Base-by-base conservation (phyloP, 2,888 invertebrate species). In the Dorcus hopei region DNA sequence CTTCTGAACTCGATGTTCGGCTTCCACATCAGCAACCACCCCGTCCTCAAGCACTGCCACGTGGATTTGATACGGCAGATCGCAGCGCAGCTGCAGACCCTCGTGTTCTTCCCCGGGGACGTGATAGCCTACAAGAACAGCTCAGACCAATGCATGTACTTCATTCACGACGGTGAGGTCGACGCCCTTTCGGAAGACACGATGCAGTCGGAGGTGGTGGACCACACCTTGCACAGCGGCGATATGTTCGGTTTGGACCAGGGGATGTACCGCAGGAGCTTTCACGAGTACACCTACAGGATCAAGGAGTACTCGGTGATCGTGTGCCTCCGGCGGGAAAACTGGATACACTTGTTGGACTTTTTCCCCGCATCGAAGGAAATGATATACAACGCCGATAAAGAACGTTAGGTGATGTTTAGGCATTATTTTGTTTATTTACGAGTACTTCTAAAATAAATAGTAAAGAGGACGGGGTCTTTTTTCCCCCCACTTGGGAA, bases 101-200 rank as follows among this genome's bases (percentile, higher is more conserved):
- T 51, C 7, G 60, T 59, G 3, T 69, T 69, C 53, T 70, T 68
- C 51, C 54, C 61, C 9, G 70, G 65, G 0, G 67, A 72, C 43
- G 60, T 60, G n/a, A 65, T 72, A 7, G 62, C 61, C 8, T 68
- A 65, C 48, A 39, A 58, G 6, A 68, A 68, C 1, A 69, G 71
- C 33, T 65, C 66, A 6, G 68, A 72, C 38, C 61, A 62, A 14
- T 61, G 61, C 39, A 71, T 72, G 70, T 72, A 72, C 45, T 72
- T 72, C 43, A 62, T 72, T 2, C 65, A 72, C 38, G 55, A 61
- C 26, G 72, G 72, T 1, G 58, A 62, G 50, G 61, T 71, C 2
- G 57, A 62, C 2, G 67, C 58, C 3, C 45, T 70, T 4, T 53
- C 62, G 26, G 64, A 68, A 49, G 68, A 70, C 38, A 63, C 59